phyloP scores from a whole-genome alignment of 2,888 invertebrate genomes.

The Athalia rosae region DNA sequence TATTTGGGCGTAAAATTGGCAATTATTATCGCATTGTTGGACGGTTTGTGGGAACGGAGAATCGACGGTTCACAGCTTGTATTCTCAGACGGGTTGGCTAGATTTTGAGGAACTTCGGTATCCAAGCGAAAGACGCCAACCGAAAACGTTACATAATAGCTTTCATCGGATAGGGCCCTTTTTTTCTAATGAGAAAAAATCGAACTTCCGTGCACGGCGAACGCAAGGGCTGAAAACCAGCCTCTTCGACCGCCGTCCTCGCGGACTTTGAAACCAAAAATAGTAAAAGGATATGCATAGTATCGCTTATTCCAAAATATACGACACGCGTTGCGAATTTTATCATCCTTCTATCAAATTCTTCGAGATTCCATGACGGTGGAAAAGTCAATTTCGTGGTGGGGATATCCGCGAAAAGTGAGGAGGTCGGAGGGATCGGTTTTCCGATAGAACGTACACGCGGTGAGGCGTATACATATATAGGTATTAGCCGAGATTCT shows the following conservation, averaged over 20 bases:
- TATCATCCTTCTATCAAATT: no score
- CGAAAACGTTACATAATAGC: background rate
- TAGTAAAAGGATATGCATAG: no score
- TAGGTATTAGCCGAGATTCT: slow-evolving; percentile 24
- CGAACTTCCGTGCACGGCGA: no score
- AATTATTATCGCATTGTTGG: slow-evolving; percentile 39
- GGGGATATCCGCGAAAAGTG: slow-evolving; percentile 1
- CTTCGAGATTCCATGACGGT: no score
- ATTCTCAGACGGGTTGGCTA: slow-evolving; percentile 20
- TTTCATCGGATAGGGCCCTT: slow-evolving; percentile 1
- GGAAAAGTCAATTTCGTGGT: no score
- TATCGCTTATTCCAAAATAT: no score
- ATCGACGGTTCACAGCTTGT: background rate
- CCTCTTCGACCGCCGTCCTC: no score
- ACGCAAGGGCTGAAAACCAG: no score
- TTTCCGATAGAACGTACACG: background rate
- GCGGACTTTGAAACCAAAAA: no score
- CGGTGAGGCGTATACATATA: background rate
- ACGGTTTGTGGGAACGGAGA: slow-evolving; percentile 19
- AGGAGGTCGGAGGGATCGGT: slow-evolving; percentile 11
- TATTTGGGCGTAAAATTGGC: slow-evolving; percentile 34
- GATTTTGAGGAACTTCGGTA: background rate
- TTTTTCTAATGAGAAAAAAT: background rate
- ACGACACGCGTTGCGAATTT: no score
- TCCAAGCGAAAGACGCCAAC: background rate